Base-by-base conservation (phyloP, 2,888 invertebrate species). In the Nemoura dubitans region DNA sequence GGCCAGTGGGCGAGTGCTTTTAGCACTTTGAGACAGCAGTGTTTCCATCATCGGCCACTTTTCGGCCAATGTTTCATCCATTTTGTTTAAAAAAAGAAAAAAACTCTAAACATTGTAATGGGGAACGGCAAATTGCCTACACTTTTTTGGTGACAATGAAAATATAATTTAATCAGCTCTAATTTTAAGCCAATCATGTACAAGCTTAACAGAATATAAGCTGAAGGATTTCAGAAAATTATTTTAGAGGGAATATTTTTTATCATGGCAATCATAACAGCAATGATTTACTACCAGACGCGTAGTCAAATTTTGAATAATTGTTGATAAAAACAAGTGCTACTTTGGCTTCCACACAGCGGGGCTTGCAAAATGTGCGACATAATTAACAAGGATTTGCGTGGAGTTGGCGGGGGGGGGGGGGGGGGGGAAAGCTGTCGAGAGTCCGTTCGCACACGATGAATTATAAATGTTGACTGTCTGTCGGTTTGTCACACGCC, bases 391-490 rank as follows among this genome's bases (percentile, higher is more conserved):
- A 21, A 14, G 59, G 59, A 59, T 59, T 59, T 59, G 59, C 59
- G 59, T 36, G 36, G 36, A n/a, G n/a, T 59, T 21, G 59, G 16
- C 59, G 14, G 21, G 6, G 21, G 59, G 10, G 5, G 3, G 10
- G 36, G 36, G 36, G 36, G 3, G 36, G 36, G 36, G 3, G 36
- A 36, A 59, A 59, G 21, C 59, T 59, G 59, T 59, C 59, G 59
- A 21, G 16, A 21, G 59, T 3, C 59, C 21, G 59, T 10, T 59
- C 16, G 59, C 59, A 59, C 59, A 59, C 36, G 14, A 59, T 59
- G 59, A 59, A 59, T 59, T 59, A 59, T 59, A 59, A 59, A 59
- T 59, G 59, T 59, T 59, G 59, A 59, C 59, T 59, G 59, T 21
- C 14, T 7, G 36, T 10, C 10, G 21, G 59, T 59, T 59, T 59